Evolutionary conservation across 2,888 invertebrate species (phyloP).

Genomic region (Xanthorhoe designata): DNA sequence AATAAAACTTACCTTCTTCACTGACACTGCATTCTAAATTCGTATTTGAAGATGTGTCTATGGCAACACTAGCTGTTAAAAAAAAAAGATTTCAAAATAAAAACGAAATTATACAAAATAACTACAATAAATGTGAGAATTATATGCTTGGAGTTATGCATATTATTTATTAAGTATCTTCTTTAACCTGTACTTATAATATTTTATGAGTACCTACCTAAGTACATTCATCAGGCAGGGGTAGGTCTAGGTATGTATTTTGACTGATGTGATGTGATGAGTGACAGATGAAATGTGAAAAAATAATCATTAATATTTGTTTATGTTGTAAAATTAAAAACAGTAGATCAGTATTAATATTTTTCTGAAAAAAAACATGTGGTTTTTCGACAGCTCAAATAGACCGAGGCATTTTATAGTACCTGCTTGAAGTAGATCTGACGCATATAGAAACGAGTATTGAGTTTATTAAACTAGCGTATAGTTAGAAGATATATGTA

Average conservation of each 20-base stretch:
- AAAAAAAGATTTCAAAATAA: constrained; percentile 1
- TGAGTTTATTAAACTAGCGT: not conserved
- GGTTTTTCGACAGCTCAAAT: not conserved
- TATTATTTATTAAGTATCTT: too few species aligned
- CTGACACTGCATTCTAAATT: constrained; percentile 7
- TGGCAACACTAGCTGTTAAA: constrained; percentile 14
- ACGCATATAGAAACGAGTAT: constrained; percentile 1
- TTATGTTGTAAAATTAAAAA: too few species aligned
- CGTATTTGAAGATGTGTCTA: constrained; percentile 5
- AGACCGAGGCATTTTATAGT: not conserved
- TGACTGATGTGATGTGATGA: not conserved
- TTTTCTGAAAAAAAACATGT: not conserved
- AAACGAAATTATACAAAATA: not conserved
- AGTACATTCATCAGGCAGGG: not conserved
- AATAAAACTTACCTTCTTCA: constrained; percentile 21
- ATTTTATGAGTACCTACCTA: too few species aligned
- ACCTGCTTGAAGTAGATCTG: not conserved
- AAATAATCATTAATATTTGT: not conserved
- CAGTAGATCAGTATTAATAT: not conserved
- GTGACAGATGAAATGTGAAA: not conserved
- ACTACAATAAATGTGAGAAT: not conserved
- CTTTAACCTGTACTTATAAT: too few species aligned
- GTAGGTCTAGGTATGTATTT: not conserved
- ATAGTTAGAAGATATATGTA: not conserved
- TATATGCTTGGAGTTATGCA: too few species aligned